Evolutionary conservation across 2,113 vertebrate genomes (phyloP), one percentile per base, ranked within the genome.

Genomic region (Chaenocephalus aceratus): DNA sequence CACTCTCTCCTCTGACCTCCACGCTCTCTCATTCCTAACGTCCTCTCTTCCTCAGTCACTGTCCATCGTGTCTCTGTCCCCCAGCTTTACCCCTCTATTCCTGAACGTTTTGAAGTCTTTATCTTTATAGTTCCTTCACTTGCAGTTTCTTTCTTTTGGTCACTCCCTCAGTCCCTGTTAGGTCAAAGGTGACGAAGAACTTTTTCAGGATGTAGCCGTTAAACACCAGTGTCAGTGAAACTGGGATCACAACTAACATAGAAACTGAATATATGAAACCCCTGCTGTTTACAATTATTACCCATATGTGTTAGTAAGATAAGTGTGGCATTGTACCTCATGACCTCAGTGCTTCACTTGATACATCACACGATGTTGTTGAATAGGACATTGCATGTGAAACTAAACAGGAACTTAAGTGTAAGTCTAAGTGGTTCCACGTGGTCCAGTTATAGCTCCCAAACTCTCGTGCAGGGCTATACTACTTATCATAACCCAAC

Each of bases 1-100:
- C 87, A 36, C 88, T 84, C 73, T 85, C 79, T 81, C 77, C 34
- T 52, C 77, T 80, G 51, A 81, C 81, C 81, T 52, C 75, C 5
- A 16, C 45, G 0, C 61, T 77, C 56, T 3, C 8, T 52, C 72
- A 3, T 56, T 41, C 61, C 41, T 54, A 21, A 4, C 15, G 14
- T 44, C 36, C 62, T 59, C 60, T 63, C 34, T 49, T 11, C 60
- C 61, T 57, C 44, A 70, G 57, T 58, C 45, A 1, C 52, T 70
- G 77, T 67, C 41, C 59, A 46, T 23, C 6, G 45, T 16, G 2
- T 21, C 23, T 49, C 54, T 56, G 12, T 52, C 52, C 15, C 14
- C 44, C 9, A 52, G 30, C 78, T 26, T 51, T 26, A 67, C 30
- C 46, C 1, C 2, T 5, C 44, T 3, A n/a, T 75, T 57, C 66